Conservation (phyloP, 2,113 vertebrate genomes). For the Neotoma lepida region DNA sequence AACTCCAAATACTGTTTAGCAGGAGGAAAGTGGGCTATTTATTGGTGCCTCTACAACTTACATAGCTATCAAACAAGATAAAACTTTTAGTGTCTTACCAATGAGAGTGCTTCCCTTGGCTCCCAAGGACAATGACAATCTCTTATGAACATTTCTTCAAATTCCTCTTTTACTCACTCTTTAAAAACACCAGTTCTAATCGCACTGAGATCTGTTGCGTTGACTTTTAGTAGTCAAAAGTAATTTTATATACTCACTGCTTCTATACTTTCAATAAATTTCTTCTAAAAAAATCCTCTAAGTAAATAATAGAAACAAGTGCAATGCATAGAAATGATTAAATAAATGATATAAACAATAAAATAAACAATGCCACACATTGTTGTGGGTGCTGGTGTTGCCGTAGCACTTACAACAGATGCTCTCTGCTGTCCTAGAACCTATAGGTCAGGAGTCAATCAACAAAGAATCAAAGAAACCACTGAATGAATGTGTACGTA, state of each 20-base stretch:
- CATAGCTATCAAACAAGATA: background rate
- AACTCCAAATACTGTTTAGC: background rate
- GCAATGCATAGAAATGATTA: background rate
- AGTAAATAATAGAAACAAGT: constrained; percentile 12
- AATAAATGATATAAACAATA: background rate
- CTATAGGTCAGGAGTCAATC: background rate
- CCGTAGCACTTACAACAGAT: background rate
- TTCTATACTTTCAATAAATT: background rate
- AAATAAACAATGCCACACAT: background rate
- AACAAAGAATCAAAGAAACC: background rate
- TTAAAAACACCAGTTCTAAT: background rate
- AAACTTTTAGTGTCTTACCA: background rate
- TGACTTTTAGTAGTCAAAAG: background rate
- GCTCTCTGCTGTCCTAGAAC: background rate
- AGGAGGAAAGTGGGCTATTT: background rate
- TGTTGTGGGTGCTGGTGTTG: background rate
- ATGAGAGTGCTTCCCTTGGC: background rate
- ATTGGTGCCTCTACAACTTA: background rate
- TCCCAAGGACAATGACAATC: background rate
- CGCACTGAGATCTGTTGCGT: background rate
- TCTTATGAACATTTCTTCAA: constrained; percentile 1
- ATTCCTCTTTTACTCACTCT: background rate
- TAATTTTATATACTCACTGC: constrained; percentile 12
- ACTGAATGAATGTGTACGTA: background rate
- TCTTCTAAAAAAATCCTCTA: background rate